A percentile compares a stretch with the other conserved stretches of the same genome.
These are phyloP conservation scores for Clarias batrachus DNA, from an alignment of 2,113 vertebrate genomes.

Conservation along the genomic window DNA sequence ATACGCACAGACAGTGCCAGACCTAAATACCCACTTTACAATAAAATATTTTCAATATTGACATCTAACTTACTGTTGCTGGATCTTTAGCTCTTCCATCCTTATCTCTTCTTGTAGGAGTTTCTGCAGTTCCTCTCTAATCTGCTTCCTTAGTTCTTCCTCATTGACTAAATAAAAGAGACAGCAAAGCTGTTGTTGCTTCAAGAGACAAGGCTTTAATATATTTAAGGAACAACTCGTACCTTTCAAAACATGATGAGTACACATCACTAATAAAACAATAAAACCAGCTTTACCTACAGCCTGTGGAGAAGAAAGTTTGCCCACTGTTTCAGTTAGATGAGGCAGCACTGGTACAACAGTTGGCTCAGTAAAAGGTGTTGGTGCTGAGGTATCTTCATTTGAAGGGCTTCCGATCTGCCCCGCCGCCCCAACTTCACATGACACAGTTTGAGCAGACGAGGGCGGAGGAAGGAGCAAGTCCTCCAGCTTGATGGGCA, in stretches of 20 bases:
- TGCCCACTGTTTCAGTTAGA: conserved; percentile 15
- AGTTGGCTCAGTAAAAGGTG: conserved; percentile 24
- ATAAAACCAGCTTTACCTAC: conserved; percentile 52
- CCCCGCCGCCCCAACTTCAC: neutral
- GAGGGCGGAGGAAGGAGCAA: neutral
- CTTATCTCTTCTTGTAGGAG: conserved; percentile 65
- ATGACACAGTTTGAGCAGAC: neutral
- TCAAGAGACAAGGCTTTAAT: neutral
- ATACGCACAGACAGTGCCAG: neutral
- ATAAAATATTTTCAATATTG: neutral
- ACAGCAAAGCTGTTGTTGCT: neutral
- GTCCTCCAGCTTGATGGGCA: neutral
- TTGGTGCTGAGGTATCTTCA: neutral
- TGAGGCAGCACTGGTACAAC: conserved; percentile 12
- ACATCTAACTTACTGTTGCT: conserved; percentile 60
- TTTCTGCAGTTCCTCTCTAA: conserved; percentile 63
- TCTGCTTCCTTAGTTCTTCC: conserved; percentile 60
- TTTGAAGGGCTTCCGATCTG: neutral
- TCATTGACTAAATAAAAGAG: conserved; percentile 56
- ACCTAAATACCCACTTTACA: neutral
- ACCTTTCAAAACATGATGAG: neutral
- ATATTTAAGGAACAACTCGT: neutral
- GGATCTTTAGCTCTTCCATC: conserved; percentile 61
- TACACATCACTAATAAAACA: neutral
- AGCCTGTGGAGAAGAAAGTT: conserved; percentile 26